phyloP scores from a whole-genome alignment of 1,140 invertebrate species.

The Panulirus ornatus region DNA sequence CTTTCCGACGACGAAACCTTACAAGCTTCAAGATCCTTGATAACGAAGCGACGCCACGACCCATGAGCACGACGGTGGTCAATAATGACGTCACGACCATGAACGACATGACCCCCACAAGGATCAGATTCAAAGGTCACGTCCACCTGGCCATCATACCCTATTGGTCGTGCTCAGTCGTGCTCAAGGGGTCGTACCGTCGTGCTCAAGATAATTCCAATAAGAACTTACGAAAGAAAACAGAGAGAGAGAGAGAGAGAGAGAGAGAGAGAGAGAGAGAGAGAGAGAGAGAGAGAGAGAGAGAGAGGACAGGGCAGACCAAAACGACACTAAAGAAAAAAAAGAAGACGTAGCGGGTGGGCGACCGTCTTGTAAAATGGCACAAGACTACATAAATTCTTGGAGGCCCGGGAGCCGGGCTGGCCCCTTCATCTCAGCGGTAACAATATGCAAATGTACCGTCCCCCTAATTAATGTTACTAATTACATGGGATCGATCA shows the following conservation, averaged over 20 bases:
- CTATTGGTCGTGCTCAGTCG: too few species aligned
- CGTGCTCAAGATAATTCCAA: not conserved
- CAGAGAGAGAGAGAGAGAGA: not conserved
- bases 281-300: not conserved
- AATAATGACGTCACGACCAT: too few species aligned
- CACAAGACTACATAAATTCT: slow-evolving; percentile 12
- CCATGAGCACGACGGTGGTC: too few species aligned
- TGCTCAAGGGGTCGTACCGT: too few species aligned
- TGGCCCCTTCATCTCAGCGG: not conserved
- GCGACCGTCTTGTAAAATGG: not conserved
- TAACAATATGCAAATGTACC: slow-evolving; percentile 63
- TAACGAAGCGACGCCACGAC: too few species aligned
- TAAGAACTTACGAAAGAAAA: not conserved
- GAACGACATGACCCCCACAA: too few species aligned
- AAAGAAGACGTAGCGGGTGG: not conserved
- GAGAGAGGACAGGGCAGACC: not conserved
- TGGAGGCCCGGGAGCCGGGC: not conserved
- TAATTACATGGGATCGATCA: slow-evolving; percentile 63
- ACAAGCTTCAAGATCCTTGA: too few species aligned
- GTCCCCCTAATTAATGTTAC: slow-evolving; percentile 64
- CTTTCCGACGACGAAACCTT: too few species aligned
- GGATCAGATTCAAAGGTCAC: too few species aligned
- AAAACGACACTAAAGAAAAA: not conserved
- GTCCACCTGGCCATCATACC: too few species aligned
- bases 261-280: slow-evolving; percentile 3